phyloP scores from a whole-genome alignment of 2,113 vertebrate species.

The Oreochromis tanganicae region DNA sequence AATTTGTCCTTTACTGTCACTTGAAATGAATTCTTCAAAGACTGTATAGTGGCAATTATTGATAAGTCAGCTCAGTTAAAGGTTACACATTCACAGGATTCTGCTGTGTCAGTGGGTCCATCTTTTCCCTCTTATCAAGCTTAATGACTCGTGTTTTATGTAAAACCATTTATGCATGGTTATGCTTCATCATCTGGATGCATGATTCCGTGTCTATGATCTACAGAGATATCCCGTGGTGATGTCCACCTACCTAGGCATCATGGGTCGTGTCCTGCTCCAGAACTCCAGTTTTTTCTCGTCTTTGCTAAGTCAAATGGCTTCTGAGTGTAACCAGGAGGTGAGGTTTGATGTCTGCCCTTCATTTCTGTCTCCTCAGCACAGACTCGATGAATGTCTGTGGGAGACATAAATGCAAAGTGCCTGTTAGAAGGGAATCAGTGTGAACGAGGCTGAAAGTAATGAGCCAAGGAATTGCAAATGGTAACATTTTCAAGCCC shows the following conservation, averaged over 20 bases:
- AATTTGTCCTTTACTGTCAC: background rate
- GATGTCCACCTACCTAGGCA: slow-evolving; percentile 94
- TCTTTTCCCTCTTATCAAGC: background rate
- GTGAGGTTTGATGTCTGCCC: slow-evolving; percentile 64
- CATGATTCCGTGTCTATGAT: slow-evolving; percentile 6
- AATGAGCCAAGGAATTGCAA: slow-evolving; percentile 45
- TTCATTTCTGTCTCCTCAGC: slow-evolving; percentile 43
- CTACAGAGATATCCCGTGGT: slow-evolving; percentile 91
- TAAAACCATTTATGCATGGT: background rate
- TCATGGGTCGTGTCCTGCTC: slow-evolving; percentile 87
- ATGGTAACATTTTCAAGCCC: background rate
- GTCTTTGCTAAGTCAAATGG: slow-evolving; percentile 87
- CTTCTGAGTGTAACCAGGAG: slow-evolving; percentile 85
- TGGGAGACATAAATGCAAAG: slow-evolving; percentile 6
- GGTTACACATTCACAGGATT: background rate
- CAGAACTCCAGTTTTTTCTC: slow-evolving; percentile 93
- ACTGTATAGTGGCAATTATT: background rate
- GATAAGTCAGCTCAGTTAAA: slow-evolving; percentile 6
- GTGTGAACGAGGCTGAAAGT: slow-evolving; percentile 13
- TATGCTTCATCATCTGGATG: background rate
- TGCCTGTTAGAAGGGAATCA: slow-evolving; percentile 26
- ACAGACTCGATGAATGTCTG: background rate
- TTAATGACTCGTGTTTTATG: background rate
- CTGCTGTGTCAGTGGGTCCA: background rate
- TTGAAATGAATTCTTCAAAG: background rate